phyloP scores from a whole-genome alignment of 2,888 invertebrate species.

The Oeneis ivallda region DNA sequence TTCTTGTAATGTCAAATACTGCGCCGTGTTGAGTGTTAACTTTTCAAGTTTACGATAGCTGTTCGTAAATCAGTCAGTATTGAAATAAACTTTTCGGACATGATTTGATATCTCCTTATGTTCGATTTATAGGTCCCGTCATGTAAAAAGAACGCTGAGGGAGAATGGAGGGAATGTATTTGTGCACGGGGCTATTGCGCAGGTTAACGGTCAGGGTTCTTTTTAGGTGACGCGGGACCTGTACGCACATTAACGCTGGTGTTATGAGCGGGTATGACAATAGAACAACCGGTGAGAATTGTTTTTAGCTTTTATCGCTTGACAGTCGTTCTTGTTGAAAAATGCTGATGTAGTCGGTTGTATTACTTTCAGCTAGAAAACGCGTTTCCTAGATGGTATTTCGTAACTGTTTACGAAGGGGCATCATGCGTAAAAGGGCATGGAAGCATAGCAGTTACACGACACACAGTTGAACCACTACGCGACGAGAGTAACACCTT shows the following conservation, averaged over 20 bases:
- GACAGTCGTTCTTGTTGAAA: not conserved
- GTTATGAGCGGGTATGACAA: no score
- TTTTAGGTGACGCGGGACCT: no score
- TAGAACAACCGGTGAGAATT: no score
- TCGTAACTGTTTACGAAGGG: conserved; percentile 7
- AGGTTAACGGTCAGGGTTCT: no score
- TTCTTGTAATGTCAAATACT: not conserved
- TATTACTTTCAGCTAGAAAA: not conserved
- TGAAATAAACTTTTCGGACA: not conserved
- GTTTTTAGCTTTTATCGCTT: not conserved
- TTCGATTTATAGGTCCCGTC: no score
- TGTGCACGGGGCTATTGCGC: no score
- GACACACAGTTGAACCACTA: not conserved
- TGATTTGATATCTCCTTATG: not conserved
- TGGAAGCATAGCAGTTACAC: not conserved
- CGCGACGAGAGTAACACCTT: not conserved
- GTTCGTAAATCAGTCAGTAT: no score
- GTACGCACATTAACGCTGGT: no score
- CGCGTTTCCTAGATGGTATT: not conserved
- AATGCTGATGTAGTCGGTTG: conserved; percentile 1
- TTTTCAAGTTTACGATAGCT: no score
- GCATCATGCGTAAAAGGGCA: not conserved
- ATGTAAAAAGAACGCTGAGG: no score
- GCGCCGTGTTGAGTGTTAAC: no score
- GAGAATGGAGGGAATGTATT: no score